phyloP scores from a whole-genome alignment of 2,113 vertebrate genomes.

The Furnarius figulus region DNA sequence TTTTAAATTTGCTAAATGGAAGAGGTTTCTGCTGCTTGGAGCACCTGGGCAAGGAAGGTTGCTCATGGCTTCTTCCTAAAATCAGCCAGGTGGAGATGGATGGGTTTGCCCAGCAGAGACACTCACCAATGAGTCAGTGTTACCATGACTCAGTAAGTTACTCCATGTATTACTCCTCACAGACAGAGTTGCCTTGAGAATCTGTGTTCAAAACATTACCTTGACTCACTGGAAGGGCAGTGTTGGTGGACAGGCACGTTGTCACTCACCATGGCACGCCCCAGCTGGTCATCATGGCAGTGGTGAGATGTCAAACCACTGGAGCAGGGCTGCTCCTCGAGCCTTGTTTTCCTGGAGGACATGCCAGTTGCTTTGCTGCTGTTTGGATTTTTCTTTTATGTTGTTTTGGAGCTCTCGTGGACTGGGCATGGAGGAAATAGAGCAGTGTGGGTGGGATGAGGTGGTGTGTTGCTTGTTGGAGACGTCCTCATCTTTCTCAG shows the following conservation, averaged over 20 bases:
- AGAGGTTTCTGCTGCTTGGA: background rate
- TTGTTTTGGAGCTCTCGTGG: background rate
- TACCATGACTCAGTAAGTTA: background rate
- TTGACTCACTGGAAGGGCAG: background rate
- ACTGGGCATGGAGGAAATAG: rapidly evolving
- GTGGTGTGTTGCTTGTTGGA: background rate
- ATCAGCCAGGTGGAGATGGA: background rate
- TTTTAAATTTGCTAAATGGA: background rate
- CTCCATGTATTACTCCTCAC: background rate
- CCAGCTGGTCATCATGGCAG: rapidly evolving
- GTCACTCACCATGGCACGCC: rapidly evolving
- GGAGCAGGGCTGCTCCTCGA: background rate
- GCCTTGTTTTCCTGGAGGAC: background rate
- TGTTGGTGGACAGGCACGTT: background rate
- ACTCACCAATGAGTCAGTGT: background rate
- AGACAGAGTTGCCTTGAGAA: background rate
- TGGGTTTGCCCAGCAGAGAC: background rate
- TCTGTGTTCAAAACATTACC: background rate
- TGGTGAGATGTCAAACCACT: background rate
- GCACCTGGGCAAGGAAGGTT: background rate
- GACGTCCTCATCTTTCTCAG: background rate
- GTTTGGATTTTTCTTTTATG: background rate
- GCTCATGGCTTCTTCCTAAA: background rate
- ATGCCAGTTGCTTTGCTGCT: rapidly evolving
- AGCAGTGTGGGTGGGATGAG: background rate